A percentile compares a stretch with the other conserved stretches of the same genome.
phyloP scores from a whole-genome alignment of 1,140 invertebrate genomes.

The Rhopalosiphum padi region DNA sequence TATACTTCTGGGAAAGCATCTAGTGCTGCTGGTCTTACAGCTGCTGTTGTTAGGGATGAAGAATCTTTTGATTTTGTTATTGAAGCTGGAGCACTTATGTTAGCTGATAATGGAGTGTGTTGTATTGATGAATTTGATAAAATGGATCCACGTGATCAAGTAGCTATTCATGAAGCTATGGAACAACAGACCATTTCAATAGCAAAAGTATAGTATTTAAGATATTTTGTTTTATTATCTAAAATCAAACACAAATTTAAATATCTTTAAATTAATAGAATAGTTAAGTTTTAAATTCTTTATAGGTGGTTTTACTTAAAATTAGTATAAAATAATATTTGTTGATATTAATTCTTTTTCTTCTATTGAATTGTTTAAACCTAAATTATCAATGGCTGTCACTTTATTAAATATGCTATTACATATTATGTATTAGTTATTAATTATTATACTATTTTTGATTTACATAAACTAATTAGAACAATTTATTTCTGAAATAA shows the following conservation, averaged over 20 bases:
- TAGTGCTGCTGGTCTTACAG: conserved; percentile 96
- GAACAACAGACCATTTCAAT: conserved; percentile 99
- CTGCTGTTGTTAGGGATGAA: conserved; percentile 96
- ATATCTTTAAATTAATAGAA: background rate
- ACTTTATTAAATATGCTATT: too few species aligned
- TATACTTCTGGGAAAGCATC: conserved; percentile 99
- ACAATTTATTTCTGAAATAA: too few species aligned
- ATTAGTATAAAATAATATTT: background rate
- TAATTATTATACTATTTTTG: background rate
- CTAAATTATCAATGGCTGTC: too few species aligned
- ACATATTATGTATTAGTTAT: background rate
- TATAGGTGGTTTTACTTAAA: background rate
- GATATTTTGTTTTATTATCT: background rate
- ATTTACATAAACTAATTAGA: background rate
- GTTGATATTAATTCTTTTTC: background rate
- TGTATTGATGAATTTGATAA: conserved; percentile 99
- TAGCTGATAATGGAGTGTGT: conserved; percentile 98
- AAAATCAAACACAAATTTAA: background rate
- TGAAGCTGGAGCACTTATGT: conserved; percentile 98
- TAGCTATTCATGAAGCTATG: conserved; percentile 99
- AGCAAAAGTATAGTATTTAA: conserved; percentile 75
- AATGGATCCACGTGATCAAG: conserved; percentile 97
- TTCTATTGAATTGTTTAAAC: background rate
- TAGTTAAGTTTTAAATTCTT: background rate
- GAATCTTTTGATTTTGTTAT: conserved; percentile 99